Conservation (phyloP, 2,888 invertebrate species). For the Stenodema calcarata region DNA sequence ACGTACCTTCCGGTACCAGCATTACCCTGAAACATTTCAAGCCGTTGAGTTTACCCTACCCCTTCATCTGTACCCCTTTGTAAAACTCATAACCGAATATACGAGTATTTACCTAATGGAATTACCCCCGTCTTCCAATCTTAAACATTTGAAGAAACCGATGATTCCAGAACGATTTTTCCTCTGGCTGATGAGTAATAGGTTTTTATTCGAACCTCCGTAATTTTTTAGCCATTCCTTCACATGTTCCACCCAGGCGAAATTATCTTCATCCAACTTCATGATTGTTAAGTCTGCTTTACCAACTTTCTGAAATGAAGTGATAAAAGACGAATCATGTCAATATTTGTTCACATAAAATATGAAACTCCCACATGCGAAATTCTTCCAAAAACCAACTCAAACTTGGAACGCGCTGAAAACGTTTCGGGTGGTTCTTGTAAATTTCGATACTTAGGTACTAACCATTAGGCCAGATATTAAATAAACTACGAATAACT, state of each 20-base stretch:
- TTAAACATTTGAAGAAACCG: constrained; percentile 89
- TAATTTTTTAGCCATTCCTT: background rate
- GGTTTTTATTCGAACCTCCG: constrained; percentile 59
- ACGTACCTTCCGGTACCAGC: background rate
- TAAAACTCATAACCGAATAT: background rate
- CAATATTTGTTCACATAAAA: no score
- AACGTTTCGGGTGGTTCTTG: no score
- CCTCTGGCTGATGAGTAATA: constrained; percentile 74
- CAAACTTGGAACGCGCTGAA: no score
- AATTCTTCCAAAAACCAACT: no score
- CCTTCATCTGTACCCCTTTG: background rate
- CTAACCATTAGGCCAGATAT: no score
- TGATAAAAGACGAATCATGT: no score
- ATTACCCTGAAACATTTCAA: background rate
- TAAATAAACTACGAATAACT: no score
- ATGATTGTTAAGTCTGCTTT: background rate
- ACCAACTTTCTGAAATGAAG: background rate
- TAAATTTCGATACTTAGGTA: no score
- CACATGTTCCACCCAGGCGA: background rate
- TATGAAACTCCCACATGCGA: no score
- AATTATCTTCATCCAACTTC: background rate
- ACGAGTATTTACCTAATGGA: constrained; percentile 70
- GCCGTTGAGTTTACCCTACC: background rate
- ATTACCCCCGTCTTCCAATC: constrained; percentile 82
- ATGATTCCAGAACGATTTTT: constrained; percentile 77